Evolutionary conservation across 2,797 vertebrate species (phyloP).

Genomic region (Syngnathus rostellatus): DNA sequence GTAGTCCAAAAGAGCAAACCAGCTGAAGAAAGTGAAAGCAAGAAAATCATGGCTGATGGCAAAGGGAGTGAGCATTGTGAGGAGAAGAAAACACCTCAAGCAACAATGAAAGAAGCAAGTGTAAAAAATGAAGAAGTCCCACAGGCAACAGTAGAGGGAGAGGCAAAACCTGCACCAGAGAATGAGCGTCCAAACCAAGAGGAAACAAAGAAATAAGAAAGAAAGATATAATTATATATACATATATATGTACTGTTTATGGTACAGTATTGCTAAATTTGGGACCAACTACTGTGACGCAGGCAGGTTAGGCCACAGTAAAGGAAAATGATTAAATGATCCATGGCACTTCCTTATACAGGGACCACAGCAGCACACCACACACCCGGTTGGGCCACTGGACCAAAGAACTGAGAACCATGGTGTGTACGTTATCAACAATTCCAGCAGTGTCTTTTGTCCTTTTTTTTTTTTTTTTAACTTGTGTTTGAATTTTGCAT

Average conservation of each 20-base stretch:
- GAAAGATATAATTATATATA: constrained; percentile 5
- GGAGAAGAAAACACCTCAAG: constrained; percentile 19
- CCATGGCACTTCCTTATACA: constrained; percentile 58
- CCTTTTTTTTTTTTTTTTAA: constrained; percentile 64
- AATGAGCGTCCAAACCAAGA: constrained; percentile 34
- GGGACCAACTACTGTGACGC: constrained; percentile 69
- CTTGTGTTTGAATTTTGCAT: constrained; percentile 61
- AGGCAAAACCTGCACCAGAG: constrained; percentile 15
- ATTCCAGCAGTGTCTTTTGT: constrained; percentile 69
- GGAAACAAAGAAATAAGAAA: constrained; percentile 37
- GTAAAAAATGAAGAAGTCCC: constrained; percentile 33
- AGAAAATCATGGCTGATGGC: constrained; percentile 8
- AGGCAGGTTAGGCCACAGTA: constrained; percentile 54
- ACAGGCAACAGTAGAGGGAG: constrained; percentile 12
- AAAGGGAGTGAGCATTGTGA: constrained; percentile 22
- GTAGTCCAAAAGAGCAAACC: constrained; percentile 21
- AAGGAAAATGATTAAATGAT: constrained; percentile 28
- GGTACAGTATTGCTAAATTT: constrained; percentile 25
- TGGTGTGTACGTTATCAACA: constrained; percentile 58
- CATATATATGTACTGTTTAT: not conserved
- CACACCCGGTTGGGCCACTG: constrained; percentile 55
- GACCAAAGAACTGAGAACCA: constrained; percentile 69
- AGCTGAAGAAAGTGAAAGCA: constrained; percentile 18
- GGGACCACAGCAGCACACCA: constrained; percentile 66
- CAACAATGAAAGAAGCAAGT: constrained; percentile 24